Evolutionary conservation across 2,888 invertebrate genomes (phyloP).

Genomic region (Drosophila anomalata): DNA sequence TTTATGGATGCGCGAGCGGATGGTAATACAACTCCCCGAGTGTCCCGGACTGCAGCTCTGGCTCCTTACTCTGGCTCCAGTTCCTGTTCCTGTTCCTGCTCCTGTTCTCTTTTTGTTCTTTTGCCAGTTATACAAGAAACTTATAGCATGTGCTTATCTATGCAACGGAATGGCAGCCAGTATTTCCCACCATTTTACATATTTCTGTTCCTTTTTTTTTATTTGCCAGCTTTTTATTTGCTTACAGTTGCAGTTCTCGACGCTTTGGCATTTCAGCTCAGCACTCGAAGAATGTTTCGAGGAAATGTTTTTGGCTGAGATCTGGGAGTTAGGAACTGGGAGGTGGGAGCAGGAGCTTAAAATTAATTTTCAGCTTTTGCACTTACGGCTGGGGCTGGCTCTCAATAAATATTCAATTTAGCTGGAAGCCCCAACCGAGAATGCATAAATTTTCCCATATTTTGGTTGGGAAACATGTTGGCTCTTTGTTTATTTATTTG

Average conservation of each 20-base stretch:
- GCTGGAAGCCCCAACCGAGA: slow-evolving; percentile 15
- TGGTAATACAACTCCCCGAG: slow-evolving; percentile 21
- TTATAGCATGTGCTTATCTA: slow-evolving; percentile 43
- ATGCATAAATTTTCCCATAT: slow-evolving; percentile 29
- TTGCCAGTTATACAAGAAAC: slow-evolving; percentile 33
- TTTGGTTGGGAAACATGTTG: slow-evolving; percentile 2
- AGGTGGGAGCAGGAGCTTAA: slow-evolving; percentile 2
- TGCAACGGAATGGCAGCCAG: slow-evolving; percentile 38
- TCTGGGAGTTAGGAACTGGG: background rate
- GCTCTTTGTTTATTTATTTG: slow-evolving; percentile 9
- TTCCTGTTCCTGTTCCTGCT: slow-evolving; percentile 5
- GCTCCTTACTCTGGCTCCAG: background rate
- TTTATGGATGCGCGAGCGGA: slow-evolving; percentile 43
- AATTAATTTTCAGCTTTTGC: slow-evolving; percentile 32
- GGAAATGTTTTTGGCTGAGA: slow-evolving; percentile 3
- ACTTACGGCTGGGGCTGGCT: slow-evolving; percentile 1
- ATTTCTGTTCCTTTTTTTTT: background rate
- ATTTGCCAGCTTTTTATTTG: slow-evolving; percentile 22
- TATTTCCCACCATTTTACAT: slow-evolving; percentile 1
- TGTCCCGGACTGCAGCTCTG: background rate
- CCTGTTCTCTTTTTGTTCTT: slow-evolving; percentile 7
- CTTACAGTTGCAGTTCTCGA: slow-evolving; percentile 31
- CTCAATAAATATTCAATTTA: slow-evolving; percentile 36
- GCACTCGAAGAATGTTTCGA: slow-evolving; percentile 39
- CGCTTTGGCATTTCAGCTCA: slow-evolving; percentile 19